These are phyloP conservation scores for Aphrocallistes beatrix DNA, from an alignment of 37 sponge, comb jelly and placozoan species.

Conservation along the genomic window DNA sequence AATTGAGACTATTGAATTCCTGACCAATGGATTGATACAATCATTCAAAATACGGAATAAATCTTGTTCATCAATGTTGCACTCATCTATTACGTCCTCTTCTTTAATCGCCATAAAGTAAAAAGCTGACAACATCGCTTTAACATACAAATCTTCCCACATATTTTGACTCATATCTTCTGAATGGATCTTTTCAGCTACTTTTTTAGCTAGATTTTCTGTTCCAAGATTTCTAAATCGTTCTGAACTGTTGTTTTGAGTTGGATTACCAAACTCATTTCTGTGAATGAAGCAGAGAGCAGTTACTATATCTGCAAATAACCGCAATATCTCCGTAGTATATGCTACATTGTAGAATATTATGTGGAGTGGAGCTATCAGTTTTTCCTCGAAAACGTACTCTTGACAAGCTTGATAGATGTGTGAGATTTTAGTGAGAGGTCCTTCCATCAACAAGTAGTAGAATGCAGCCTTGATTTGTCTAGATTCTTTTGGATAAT, in stretches of 20 bases:
- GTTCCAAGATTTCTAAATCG: no score
- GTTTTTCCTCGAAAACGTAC: background rate
- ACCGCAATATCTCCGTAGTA: background rate
- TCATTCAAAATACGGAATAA: background rate
- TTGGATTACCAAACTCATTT: no score
- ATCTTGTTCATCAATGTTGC: background rate
- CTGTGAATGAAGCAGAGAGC: background rate
- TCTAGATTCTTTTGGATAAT: background rate
- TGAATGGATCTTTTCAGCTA: no score
- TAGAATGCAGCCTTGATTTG: background rate
- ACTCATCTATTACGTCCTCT: background rate
- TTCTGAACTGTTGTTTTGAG: no score
- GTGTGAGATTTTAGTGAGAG: background rate
- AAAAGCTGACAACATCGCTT: no score
- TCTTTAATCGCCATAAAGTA: background rate
- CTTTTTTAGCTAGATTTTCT: no score
- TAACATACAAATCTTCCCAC: background rate
- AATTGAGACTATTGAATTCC: background rate
- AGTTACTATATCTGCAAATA: background rate
- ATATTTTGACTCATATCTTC: background rate
- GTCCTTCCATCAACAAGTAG: background rate
- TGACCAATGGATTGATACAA: background rate
- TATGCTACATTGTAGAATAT: background rate
- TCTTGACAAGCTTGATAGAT: background rate
- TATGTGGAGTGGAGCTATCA: background rate